Evolutionary conservation across 2,888 invertebrate species (phyloP).

Genomic region (Polyploca ridens): DNA sequence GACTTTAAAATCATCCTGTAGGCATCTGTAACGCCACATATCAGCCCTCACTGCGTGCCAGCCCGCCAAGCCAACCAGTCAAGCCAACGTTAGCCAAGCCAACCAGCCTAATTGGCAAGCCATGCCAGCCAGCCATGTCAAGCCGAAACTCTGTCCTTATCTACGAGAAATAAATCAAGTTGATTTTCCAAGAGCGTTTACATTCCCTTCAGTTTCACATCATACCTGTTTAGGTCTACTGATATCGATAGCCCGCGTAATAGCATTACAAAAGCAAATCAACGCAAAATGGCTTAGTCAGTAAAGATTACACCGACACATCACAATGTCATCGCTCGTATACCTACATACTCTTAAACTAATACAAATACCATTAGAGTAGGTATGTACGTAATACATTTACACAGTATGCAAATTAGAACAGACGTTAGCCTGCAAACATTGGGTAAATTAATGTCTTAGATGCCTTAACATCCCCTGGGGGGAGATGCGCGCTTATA

Average conservation of each 20-base stretch:
- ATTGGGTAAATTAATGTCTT: constrained; percentile 69
- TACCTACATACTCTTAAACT: constrained; percentile 33
- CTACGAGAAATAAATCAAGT: too few species aligned
- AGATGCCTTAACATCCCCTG: constrained; percentile 44
- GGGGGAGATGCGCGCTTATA: constrained; percentile 20
- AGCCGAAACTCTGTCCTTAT: too few species aligned
- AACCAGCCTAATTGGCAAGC: too few species aligned
- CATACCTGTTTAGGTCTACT: too few species aligned
- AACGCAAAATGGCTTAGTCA: constrained; percentile 50
- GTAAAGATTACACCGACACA: constrained; percentile 48
- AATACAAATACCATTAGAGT: constrained; percentile 56
- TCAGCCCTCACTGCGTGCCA: too few species aligned
- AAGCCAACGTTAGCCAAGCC: too few species aligned
- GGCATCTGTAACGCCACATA: too few species aligned
- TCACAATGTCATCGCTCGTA: constrained; percentile 38
- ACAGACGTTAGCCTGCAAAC: constrained; percentile 68
- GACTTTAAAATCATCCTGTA: too few species aligned
- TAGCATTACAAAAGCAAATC: constrained; percentile 46
- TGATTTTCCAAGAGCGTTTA: too few species aligned
- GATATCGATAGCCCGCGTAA: constrained; percentile 21
- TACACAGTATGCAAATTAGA: constrained; percentile 65
- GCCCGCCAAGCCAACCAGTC: too few species aligned
- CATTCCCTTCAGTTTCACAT: too few species aligned
- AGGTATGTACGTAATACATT: constrained; percentile 54
- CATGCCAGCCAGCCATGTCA: too few species aligned